These are phyloP conservation scores for Pogonognathellus flavescens DNA, from an alignment of 1,140 invertebrate genomes.

Conservation along the genomic window DNA sequence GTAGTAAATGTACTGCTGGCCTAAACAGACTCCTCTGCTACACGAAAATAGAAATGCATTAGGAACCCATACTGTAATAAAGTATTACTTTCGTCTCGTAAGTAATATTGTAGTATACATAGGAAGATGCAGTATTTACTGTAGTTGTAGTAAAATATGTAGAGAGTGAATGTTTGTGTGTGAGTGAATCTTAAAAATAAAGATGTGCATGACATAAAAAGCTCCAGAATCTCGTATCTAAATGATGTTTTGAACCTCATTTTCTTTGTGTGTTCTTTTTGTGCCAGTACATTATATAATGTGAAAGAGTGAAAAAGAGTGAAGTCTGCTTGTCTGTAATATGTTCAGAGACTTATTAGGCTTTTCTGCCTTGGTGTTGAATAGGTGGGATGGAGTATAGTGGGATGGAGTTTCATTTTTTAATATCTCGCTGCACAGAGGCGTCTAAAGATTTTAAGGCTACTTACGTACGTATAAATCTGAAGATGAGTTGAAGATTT, in stretches of 20 bases:
- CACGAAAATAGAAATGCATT: conserved; percentile 28
- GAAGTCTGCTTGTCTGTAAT: neutral
- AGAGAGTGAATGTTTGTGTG: neutral
- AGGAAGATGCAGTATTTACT: neutral
- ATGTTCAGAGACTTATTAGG: neutral
- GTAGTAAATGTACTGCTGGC: neutral
- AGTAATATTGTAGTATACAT: neutral
- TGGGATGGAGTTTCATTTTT: neutral
- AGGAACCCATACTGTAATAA: neutral
- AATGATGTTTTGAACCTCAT: neutral
- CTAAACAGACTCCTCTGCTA: neutral
- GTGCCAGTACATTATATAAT: neutral
- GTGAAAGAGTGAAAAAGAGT: neutral
- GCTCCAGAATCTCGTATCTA: conserved; percentile 16
- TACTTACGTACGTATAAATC: neutral
- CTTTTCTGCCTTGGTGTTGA: neutral
- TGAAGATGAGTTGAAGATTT: conserved; percentile 24
- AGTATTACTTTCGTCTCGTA: neutral
- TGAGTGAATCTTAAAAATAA: conserved; percentile 45
- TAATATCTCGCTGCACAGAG: neutral
- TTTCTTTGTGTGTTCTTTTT: neutral
- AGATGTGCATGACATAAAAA: conserved; percentile 12
- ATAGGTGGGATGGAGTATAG: neutral
- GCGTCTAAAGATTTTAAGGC: neutral
- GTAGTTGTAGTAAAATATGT: neutral